Evolutionary conservation across 2,888 invertebrate species (phyloP), one percentile per base, ranked within the genome.

Genomic region (Merodon equestris): DNA sequence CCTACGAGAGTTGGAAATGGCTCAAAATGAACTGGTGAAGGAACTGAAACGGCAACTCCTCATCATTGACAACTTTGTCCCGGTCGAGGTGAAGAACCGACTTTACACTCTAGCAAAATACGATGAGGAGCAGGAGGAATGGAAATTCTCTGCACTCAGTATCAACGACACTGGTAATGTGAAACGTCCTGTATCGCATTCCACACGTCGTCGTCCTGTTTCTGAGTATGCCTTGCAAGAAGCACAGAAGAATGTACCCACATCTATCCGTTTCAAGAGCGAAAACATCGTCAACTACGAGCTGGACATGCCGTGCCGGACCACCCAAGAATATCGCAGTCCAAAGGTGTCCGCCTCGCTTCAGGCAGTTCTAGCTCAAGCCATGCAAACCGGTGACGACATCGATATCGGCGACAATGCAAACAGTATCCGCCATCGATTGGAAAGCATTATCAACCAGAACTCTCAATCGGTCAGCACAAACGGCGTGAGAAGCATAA

Each of bases 1-100:
- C 88, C 91, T 98, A 64, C 93, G 97, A 84, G 98, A 98, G 85
- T 91, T 96, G 82, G 98, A 98, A 89, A 94, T 94, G 88, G 94
- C 94, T 1, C 95, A 97, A 88, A 96, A 97, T 85, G 97, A 97
- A 86, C 92, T 98, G 70, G 94, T 96, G 81, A 94, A 94, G 89
- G 97, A 97, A 87, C 91, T 98, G 82, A 95, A 98, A 86, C 92
- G 98, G 71, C 95, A 96, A 88, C 94, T 94, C 86, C 91, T 97
- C 38, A 93, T 96, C 58, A 95, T 97, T 82, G 96, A 97, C 86
- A 96, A 96, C 88, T 97, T 97, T 89, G 94, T 97, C 85, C 96
- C 96, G 9, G 91, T 92, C 0, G 95, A 95, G 85, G 95, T 95
- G 72, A 93, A 94, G 85, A 92, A 92, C 47, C 93, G 94, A 79